Conservation (phyloP, 2,113 vertebrate genomes). For the Scartelaos histophorus region DNA sequence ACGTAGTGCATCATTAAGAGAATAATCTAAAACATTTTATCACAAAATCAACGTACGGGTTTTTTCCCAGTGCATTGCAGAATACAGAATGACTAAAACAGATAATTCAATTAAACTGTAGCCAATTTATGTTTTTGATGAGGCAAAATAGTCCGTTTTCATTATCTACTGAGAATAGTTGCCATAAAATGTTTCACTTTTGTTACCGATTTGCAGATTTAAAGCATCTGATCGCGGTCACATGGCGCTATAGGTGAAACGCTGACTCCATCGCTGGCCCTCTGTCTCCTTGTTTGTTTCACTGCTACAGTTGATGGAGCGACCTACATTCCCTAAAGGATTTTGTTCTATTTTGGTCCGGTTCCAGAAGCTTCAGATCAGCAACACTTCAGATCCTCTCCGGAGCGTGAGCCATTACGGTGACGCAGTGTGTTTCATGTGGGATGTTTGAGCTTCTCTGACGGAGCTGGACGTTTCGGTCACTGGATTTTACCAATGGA, state of each 20-base stretch:
- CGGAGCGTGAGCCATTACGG: constrained; percentile 4
- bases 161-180: not conserved
- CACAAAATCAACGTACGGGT: not conserved
- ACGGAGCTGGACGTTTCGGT: constrained; percentile 11
- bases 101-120: no score
- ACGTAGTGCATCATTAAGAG: not conserved
- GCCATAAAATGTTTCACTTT: constrained; percentile 5
- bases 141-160: not conserved
- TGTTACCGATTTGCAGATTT: constrained; percentile 9
- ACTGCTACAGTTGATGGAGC: constrained; percentile 28
- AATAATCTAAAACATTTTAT: not conserved
- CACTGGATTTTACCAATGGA: no score
- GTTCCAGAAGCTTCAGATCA: constrained; percentile 35
- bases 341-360: constrained; percentile 36
- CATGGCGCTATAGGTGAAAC: constrained; percentile 14
- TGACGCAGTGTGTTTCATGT: constrained; percentile 16
- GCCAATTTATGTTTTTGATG: not conserved
- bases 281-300: constrained; percentile 30
- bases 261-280: constrained; percentile 14
- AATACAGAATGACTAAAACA: not conserved
- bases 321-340: constrained; percentile 50
- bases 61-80: no score
- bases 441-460: not conserved
- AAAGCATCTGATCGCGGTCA: constrained; percentile 16
- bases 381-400: constrained; percentile 21